These are phyloP conservation scores for Mormyrus iriodes DNA, from an alignment of 2,113 vertebrate species.

Conservation along the genomic window DNA sequence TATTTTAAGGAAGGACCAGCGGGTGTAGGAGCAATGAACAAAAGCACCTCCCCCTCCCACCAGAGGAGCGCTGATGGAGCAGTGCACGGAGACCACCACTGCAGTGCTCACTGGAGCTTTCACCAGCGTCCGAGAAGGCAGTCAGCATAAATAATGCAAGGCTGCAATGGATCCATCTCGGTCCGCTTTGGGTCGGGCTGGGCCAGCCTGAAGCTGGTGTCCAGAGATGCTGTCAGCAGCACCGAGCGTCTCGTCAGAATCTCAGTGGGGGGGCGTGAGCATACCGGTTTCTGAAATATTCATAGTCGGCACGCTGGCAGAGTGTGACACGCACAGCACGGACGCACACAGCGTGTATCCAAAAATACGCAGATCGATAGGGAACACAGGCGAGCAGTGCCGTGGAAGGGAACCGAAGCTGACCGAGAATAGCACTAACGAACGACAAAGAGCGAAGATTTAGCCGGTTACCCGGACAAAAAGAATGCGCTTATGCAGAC, in stretches of 20 bases:
- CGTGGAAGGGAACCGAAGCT: neutral
- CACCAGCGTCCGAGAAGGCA: conserved; percentile 48
- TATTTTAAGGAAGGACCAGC: neutral
- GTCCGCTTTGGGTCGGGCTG: conserved; percentile 31
- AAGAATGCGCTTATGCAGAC: neutral
- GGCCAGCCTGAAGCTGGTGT: conserved; percentile 19
- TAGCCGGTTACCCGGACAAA: neutral
- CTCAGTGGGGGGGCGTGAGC: neutral
- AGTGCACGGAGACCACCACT: neutral
- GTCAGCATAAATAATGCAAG: conserved; percentile 64
- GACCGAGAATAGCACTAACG: neutral
- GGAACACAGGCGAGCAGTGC: neutral
- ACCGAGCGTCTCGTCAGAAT: neutral
- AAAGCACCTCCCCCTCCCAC: neutral
- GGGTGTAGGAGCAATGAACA: neutral
- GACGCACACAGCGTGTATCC: neutral
- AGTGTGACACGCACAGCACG: neutral
- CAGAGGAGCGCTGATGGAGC: neutral
- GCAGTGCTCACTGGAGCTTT: conserved; percentile 26
- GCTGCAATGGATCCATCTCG: conserved; percentile 56
- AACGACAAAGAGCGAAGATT: neutral
- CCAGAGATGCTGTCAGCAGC: conserved; percentile 28
- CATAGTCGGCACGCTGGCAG: neutral
- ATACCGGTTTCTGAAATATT: conserved; percentile 9
- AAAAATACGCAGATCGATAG: conserved; percentile 10